Evolutionary conservation across 1,140 invertebrate genomes (phyloP), one percentile per base, ranked within the genome.

Genomic region (Drosophila auraria): DNA sequence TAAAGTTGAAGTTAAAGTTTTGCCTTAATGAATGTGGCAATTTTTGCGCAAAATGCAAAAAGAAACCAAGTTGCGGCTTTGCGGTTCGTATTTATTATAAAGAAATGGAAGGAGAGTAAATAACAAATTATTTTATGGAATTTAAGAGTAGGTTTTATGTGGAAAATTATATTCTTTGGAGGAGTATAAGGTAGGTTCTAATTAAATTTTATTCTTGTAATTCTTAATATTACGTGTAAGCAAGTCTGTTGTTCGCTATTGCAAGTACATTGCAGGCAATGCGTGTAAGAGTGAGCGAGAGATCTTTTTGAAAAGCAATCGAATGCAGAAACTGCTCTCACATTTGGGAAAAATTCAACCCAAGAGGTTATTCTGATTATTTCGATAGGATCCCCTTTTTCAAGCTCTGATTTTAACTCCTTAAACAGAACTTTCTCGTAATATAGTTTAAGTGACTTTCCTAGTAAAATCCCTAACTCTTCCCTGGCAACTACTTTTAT

Each of bases 1-100:
- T 61, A 78, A 72, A 72, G 44, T 59, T 72, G 5, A 45, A 47
- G 51, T 54, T 64, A 63, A 73, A 77, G 62, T 77, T 77, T 63
- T 78, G 9, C 44, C 75, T 20, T 57, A 76, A 77, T 77, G 61
- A 63, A 44, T 73, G 51, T 74, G 71, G 54, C 23, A 61, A 57
- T 69, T 71, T 57, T 70, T 54, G 68, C 64, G 59, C 59, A 68
- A 44, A 64, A 68, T 20, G 64, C 33, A 14, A 15, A 38, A 30
- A 14, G n/a, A 33, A 25, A n/a, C 9, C 20, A 47, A 27, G 42
- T 38, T 61, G 30, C 15, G 30, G n/a, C 30, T 12, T 27, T 17
- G 5, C 8, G n/a, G n/a, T 4, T 33, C 0, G 5, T 5, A 25
- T 50, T 60, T 51, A 40, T 63, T 25, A 62, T 15, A 44, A 23